Base-by-base conservation (phyloP, 2,113 vertebrate species). In the Cricetomys ansorgei region DNA sequence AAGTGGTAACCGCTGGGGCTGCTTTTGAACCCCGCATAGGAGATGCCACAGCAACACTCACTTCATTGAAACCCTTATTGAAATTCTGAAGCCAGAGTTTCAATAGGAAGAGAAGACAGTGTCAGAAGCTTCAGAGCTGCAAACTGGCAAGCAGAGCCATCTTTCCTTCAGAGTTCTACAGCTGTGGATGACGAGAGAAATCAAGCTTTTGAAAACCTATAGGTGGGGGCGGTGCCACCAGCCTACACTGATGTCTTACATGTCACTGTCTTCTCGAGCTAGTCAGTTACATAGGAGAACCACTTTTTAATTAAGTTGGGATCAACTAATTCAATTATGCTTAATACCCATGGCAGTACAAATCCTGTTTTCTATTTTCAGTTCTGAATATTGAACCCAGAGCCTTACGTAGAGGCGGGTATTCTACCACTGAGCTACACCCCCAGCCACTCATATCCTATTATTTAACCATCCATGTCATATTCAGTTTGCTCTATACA, bases 301-400 rank as follows among this genome's bases (percentile, higher is more conserved):
- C 88, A 88, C 40, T 95, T 95, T 94, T 83, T n/a, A 76, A 76
- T 77, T 76, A 84, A 90, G 50, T 76, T 73, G 48, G 31, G 65
- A 55, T 84, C 69, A 23, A 17, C 75, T 95, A 67, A 89, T 77
- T 77, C 89, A 64, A 7, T 89, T 88, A 57, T 62, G 55, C 40
- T 93, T 19, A 67, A 48, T 70, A 50, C 25, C 77, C 69, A 77
- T 67, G 48, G 25, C 29, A 72, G 69, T 86, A 43, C 9, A 86
- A 92, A 89, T 75, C 57, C 53, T 77, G 17, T 96, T 81, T 40
- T 75, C 79, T 75, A 17, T 40, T 72, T 72, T 88, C 15, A 72
- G 23, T 70, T 37, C 65, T 55, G 37, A 55, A 25, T 48, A 16
- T 53, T 31, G 48, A 72, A 70, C 37, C 15, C 34, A 13, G 67